Percentiles rank a stretch among this genome's conserved stretches.
phyloP scores from a whole-genome alignment of 2,797 vertebrate species.

The Gadopsis bispinosus region DNA sequence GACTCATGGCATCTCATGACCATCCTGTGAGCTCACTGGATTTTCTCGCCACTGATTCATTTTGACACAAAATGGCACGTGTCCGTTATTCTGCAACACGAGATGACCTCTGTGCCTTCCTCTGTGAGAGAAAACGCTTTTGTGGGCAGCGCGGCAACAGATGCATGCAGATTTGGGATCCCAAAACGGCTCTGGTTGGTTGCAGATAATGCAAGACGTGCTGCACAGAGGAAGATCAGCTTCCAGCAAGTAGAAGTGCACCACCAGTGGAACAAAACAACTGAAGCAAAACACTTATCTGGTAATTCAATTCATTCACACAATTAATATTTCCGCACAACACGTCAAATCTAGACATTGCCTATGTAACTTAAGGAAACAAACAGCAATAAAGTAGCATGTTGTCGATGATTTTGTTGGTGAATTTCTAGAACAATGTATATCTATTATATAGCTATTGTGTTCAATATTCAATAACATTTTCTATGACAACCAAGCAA shows the following conservation, averaged over 20 bases:
- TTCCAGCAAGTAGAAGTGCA: conserved; percentile 34
- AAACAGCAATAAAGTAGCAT: not conserved
- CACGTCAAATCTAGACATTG: conserved; percentile 9
- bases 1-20: conserved; percentile 60
- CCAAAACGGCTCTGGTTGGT: conserved; percentile 39
- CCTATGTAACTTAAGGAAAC: not conserved
- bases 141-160: conserved; percentile 51
- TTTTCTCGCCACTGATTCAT: conserved; percentile 64
- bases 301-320: conserved; percentile 11
- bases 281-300: conserved; percentile 25
- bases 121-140: conserved; percentile 55
- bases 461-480: not conserved
- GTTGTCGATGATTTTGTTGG: not conserved
- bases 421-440: not conserved
- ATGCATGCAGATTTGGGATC: conserved; percentile 61
- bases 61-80: conserved; percentile 72
- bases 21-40: conserved; percentile 53
- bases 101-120: conserved; percentile 61
- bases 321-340: conserved; percentile 5
- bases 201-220: conserved; percentile 32
- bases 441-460: not conserved
- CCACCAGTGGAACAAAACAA: conserved; percentile 32
- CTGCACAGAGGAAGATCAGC: conserved; percentile 29
- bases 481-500: too few species aligned
- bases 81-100: conserved; percentile 52